These are phyloP conservation scores for Myotis findleyi DNA, from an alignment of 2,797 vertebrate genomes.

Conservation along the genomic window DNA sequence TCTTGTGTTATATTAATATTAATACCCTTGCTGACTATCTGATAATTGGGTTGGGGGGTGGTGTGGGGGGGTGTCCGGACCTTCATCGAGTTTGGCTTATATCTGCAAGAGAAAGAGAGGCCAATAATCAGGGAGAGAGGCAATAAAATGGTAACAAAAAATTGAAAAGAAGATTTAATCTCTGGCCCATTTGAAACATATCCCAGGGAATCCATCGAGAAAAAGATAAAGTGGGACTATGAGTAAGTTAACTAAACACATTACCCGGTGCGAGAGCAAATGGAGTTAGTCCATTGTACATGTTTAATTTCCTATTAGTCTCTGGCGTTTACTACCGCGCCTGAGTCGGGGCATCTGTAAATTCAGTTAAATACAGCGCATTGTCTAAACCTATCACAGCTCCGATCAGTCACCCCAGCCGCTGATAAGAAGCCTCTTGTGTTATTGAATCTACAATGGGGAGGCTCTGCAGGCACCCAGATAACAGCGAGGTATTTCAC, in stretches of 20 bases:
- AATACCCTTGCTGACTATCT: constrained; percentile 85
- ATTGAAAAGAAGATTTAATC: constrained; percentile 90
- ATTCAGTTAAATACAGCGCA: constrained; percentile 94
- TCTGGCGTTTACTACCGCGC: constrained; percentile 88
- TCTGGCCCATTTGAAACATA: constrained; percentile 90
- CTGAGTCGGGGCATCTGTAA: constrained; percentile 91
- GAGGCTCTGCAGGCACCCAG: constrained; percentile 91
- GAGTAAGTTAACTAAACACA: constrained; percentile 91
- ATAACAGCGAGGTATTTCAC: constrained; percentile 94
- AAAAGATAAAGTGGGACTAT: constrained; percentile 89
- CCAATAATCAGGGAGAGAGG: constrained; percentile 85
- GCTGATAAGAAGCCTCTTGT: constrained; percentile 93
- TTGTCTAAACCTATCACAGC: constrained; percentile 94
- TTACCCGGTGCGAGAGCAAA: constrained; percentile 88
- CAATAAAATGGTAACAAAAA: constrained; percentile 86
- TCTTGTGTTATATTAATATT: constrained; percentile 88
- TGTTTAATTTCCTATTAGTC: constrained; percentile 94
- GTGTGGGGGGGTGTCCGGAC: constrained; percentile 61
- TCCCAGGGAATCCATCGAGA: constrained; percentile 87
- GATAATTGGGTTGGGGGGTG: constrained; percentile 86
- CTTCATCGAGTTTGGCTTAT: constrained; percentile 88
- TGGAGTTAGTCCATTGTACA: constrained; percentile 91
- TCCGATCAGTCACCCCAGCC: constrained; percentile 93
- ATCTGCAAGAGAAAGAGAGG: constrained; percentile 82
- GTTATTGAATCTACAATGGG: constrained; percentile 95